Conservation (phyloP, 2,888 invertebrate genomes). For the Idaea straminata region DNA sequence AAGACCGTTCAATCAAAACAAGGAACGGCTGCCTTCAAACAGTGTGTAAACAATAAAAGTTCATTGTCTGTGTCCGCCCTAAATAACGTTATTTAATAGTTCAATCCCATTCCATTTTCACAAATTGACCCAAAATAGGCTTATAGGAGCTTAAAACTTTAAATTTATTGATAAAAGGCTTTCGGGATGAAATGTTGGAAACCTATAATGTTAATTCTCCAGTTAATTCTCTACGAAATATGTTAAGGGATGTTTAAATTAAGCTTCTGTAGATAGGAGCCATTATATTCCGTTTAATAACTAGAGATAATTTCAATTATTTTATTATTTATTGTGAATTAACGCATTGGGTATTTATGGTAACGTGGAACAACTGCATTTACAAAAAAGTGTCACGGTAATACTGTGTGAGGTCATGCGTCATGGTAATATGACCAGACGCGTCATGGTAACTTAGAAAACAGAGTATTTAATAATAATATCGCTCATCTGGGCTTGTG, state of each 20-base stretch:
- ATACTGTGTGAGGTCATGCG: too few relatives aligned
- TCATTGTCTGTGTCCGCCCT: not conserved
- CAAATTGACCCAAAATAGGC: conserved; percentile 42
- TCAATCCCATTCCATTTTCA: conserved; percentile 27
- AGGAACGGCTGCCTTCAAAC: not conserved
- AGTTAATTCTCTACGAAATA: not conserved
- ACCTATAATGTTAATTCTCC: conserved; percentile 20
- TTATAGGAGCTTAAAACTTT: conserved; percentile 35
- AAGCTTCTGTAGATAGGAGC: not conserved
- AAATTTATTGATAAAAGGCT: conserved; percentile 50
- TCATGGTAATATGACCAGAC: too few relatives aligned
- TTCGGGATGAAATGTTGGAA: conserved; percentile 39
- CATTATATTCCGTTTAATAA: not conserved
- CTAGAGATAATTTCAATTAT: too few relatives aligned
- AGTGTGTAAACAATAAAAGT: not conserved
- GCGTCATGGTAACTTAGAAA: too few relatives aligned
- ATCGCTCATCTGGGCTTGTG: too few relatives aligned
- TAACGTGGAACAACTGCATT: too few relatives aligned
- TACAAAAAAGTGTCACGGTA: too few relatives aligned
- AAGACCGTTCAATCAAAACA: too few relatives aligned
- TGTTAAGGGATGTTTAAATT: not conserved
- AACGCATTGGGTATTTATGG: too few relatives aligned
- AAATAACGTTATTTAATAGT: not conserved
- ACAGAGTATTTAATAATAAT: too few relatives aligned
- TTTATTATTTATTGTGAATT: too few relatives aligned